Evolutionary conservation across 2,113 vertebrate genomes (phyloP).

Genomic region (Nyctereutes procyonoides): DNA sequence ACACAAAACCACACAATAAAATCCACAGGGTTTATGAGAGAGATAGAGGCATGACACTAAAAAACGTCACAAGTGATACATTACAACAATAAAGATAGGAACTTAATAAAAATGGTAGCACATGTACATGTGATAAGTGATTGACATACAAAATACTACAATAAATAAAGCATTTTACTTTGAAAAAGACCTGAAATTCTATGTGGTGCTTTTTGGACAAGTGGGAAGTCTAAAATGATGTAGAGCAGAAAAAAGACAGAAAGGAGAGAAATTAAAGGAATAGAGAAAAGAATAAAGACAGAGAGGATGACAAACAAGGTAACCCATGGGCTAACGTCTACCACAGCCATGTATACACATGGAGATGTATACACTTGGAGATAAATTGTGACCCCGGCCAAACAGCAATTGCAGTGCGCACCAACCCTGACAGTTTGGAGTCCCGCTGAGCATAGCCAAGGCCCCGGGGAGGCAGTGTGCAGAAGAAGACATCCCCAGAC

Average conservation of each 20-base stretch:
- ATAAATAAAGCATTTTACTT: not conserved
- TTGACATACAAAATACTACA: not conserved
- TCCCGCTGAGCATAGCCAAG: fast-evolving
- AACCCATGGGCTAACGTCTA: not conserved
- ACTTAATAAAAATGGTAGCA: not conserved
- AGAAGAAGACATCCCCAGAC: not conserved
- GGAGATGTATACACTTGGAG: not conserved
- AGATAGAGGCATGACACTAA: not conserved
- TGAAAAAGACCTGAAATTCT: not conserved
- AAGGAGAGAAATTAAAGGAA: not conserved
- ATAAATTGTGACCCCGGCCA: not conserved
- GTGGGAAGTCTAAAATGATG: not conserved
- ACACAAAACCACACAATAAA: not conserved
- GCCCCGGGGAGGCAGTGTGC: no score
- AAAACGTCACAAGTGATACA: not conserved
- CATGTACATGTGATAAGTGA: not conserved
- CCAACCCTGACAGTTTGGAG: not conserved
- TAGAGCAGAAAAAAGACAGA: not conserved
- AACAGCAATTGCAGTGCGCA: not conserved
- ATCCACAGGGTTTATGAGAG: not conserved
- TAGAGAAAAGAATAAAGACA: not conserved
- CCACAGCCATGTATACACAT: not conserved
- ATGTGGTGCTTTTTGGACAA: not conserved
- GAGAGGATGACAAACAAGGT: not conserved
- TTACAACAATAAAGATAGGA: not conserved